Evolutionary conservation across 2,888 invertebrate species (phyloP), one percentile per base, ranked within the genome.

Genomic region (Aphidius colemani): DNA sequence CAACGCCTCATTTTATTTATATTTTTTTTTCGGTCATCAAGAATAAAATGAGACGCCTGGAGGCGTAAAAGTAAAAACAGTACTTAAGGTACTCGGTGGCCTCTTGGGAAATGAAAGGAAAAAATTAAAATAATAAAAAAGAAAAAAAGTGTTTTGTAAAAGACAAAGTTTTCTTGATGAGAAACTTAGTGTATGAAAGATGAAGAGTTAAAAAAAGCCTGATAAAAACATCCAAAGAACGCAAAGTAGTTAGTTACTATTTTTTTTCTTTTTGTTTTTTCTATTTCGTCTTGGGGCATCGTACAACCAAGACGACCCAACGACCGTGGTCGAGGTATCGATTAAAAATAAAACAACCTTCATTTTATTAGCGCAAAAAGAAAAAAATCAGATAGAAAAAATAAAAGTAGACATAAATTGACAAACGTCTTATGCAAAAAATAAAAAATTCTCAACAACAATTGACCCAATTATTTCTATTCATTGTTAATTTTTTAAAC

Each of bases 321-420:
- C 46, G 41, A 61, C 45, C 48, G 49, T 53, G 51, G 18, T 51
- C 18, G 57, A 57, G 61, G 63, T 53, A 64, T 69, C 63, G 70
- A 69, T 70, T 70, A 70, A 70, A 70, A 70, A 70, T 70, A 70
- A 70, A 69, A 69, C 65, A 68, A 70, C 70, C 70, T 70, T 70
- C 70, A 63, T 66, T 64, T 46, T 66, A 66, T 67, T 62, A 66
- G 53, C 59, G 65, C 51, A 56, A 59, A 66, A 66, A 64, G 13
- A 18, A 18, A 18, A 18, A 18, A 18, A 18, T 18, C 13, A 18
- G 2, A 18, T n/a, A 18, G 13, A 18, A 18, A 18, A 30, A 30
- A 30, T 5, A 30, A 3, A 30, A 30, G 4, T 30, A 30, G 30
- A 30, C 30, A 30, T 30, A 3, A 30, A 30, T 30, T 5, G 30